phyloP scores from a whole-genome alignment of 2,797 vertebrate genomes.

The Phoebastria nigripes region DNA sequence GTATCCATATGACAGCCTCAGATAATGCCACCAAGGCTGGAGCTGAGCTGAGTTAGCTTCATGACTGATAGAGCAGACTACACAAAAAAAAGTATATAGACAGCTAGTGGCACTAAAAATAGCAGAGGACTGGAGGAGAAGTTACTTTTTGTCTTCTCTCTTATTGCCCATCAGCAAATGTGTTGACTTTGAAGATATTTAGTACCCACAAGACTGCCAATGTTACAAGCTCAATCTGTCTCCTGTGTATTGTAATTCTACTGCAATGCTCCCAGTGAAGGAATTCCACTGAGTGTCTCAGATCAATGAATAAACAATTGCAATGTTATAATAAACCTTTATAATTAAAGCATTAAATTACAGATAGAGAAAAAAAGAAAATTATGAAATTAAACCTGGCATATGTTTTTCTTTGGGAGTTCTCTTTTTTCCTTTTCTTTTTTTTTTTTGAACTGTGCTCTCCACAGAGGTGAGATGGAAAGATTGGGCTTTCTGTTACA shows the following conservation, averaged over 20 bases:
- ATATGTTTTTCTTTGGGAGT: not conserved
- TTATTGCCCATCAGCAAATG: constrained; percentile 6
- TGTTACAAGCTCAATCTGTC: not conserved
- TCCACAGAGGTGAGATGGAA: not conserved
- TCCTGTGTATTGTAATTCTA: constrained; percentile 10
- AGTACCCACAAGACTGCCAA: not conserved
- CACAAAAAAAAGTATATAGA: not conserved
- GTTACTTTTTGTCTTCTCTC: not conserved
- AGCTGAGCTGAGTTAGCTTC: not conserved
- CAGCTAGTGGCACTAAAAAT: not conserved
- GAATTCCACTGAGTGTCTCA: not conserved
- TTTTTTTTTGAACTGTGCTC: not conserved
- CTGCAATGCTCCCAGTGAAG: not conserved
- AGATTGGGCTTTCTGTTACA: not conserved
- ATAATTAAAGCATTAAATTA: not conserved
- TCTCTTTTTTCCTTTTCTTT: not conserved
- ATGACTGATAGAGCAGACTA: not conserved
- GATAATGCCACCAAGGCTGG: not conserved
- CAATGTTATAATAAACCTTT: not conserved
- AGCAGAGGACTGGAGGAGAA: not conserved
- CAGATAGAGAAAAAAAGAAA: not conserved
- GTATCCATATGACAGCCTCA: not conserved
- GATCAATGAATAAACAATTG: not conserved
- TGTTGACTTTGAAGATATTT: constrained; percentile 35
- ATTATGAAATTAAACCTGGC: not conserved